Percentiles rank a stretch among this genome's conserved stretches.
Conservation (phyloP, 2,797 vertebrate genomes). For the Serranus cabrilla region DNA sequence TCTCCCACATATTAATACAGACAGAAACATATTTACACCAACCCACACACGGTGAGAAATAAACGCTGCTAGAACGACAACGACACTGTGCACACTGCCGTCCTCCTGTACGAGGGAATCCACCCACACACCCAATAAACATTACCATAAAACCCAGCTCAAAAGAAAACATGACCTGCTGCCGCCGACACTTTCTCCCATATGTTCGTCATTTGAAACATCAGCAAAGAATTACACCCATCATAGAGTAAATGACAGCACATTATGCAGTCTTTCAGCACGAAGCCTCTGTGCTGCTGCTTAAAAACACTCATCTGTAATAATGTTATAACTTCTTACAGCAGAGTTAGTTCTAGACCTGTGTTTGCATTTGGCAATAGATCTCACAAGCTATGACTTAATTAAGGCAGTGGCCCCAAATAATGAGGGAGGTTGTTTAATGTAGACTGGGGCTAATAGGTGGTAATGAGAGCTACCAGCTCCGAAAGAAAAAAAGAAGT, state of each 20-base stretch:
- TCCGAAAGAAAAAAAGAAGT: not conserved
- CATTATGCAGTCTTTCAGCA: not conserved
- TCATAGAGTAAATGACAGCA: slow-evolving; percentile 9
- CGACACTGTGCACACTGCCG: not conserved
- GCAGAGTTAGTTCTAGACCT: slow-evolving; percentile 20
- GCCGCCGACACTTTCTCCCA: slow-evolving; percentile 5
- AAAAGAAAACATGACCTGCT: slow-evolving; percentile 22
- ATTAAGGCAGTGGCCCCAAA: slow-evolving; percentile 56
- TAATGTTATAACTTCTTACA: slow-evolving; percentile 33
- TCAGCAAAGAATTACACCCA: slow-evolving; percentile 13
- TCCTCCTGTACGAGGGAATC: slow-evolving; percentile 11
- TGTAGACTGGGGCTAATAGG: slow-evolving; percentile 58
- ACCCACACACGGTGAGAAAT: slow-evolving; percentile 25
- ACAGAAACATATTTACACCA: slow-evolving; percentile 11
- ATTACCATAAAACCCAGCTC: slow-evolving; percentile 29
- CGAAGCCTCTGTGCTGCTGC: slow-evolving; percentile 4
- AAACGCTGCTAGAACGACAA: slow-evolving; percentile 16
- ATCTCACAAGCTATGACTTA: slow-evolving; percentile 41
- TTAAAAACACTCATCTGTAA: slow-evolving; percentile 18
- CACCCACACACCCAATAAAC: slow-evolving; percentile 37
- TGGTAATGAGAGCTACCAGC: slow-evolving; percentile 49
- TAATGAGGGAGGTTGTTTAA: slow-evolving; percentile 58
- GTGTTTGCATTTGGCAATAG: slow-evolving; percentile 33
- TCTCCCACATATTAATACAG: slow-evolving; percentile 1
- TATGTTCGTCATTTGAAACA: slow-evolving; percentile 12